phyloP scores from a whole-genome alignment of 1,140 invertebrate genomes.

The Neelides sp. region DNA sequence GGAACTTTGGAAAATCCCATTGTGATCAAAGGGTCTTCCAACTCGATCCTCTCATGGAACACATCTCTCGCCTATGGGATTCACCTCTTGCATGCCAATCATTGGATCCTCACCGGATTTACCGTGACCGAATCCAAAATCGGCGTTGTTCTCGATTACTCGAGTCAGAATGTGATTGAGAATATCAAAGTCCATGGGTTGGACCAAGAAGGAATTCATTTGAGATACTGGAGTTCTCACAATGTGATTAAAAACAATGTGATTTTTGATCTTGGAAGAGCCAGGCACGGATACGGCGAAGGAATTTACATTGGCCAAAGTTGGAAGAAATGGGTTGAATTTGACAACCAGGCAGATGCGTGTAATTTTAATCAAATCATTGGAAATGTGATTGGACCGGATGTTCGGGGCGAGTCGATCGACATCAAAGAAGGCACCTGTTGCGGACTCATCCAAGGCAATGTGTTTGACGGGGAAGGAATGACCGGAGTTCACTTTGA shows the following conservation, averaged over 20 bases:
- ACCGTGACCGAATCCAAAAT: slow-evolving; percentile 17
- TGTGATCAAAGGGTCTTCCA: slow-evolving; percentile 1
- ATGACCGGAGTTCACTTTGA: neutral
- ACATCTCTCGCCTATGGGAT: no score
- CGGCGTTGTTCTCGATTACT: slow-evolving; percentile 19
- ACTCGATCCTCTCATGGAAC: neutral
- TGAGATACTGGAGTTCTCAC: slow-evolving; percentile 21
- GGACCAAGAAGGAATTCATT: slow-evolving; percentile 25
- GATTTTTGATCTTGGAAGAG: slow-evolving; percentile 19
- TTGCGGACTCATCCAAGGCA: neutral
- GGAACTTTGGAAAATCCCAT: slow-evolving; percentile 11
- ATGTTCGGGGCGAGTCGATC: neutral
- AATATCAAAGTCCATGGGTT: slow-evolving; percentile 14
- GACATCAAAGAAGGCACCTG: neutral
- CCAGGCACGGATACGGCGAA: slow-evolving; percentile 24
- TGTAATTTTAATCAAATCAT: neutral
- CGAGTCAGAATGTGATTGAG: slow-evolving; percentile 17
- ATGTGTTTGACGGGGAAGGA: neutral
- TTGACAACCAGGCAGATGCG: no score
- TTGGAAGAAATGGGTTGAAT: slow-evolving; percentile 22
- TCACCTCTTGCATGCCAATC: neutral
- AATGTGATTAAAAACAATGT: slow-evolving; percentile 11
- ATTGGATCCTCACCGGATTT: slow-evolving; percentile 7
- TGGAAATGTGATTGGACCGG: neutral
- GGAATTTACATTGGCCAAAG: slow-evolving; percentile 26